Evolutionary conservation across 2,888 invertebrate species (phyloP).

Genomic region (Pseudococcus longispinus): DNA sequence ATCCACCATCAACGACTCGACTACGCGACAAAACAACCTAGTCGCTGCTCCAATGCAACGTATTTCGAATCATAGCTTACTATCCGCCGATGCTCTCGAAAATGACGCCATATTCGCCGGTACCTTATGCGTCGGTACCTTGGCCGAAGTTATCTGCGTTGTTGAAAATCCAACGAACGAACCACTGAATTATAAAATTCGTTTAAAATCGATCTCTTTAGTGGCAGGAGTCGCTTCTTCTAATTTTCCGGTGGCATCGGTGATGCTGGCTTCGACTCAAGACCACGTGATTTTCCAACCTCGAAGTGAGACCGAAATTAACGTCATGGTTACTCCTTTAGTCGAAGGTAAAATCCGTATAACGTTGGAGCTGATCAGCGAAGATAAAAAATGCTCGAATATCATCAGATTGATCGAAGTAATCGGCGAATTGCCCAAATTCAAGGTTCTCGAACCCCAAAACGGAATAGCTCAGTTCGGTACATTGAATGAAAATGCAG

Average conservation of each 20-base stretch:
- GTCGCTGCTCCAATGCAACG: background rate
- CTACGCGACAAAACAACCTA: background rate
- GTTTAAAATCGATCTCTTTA: background rate
- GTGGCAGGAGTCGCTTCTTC: background rate
- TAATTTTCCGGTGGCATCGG: conserved; percentile 2
- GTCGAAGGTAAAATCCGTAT: conserved; percentile 41
- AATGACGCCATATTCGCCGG: conserved; percentile 14
- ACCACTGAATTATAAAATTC: conserved; percentile 28
- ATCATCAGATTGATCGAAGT: conserved; percentile 23
- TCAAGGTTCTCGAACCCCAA: conserved; percentile 14
- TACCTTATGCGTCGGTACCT: conserved; percentile 47
- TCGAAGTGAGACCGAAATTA: conserved; percentile 30
- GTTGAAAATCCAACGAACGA: conserved; percentile 42
- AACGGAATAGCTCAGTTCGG: conserved; percentile 54
- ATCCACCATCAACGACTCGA: background rate
- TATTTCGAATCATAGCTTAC: conserved; percentile 21
- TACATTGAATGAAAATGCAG: conserved; percentile 45
- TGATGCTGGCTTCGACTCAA: conserved; percentile 47
- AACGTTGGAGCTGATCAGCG: conserved; percentile 30
- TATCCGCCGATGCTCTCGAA: background rate
- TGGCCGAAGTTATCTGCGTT: conserved; percentile 42
- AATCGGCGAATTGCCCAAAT: conserved; percentile 39
- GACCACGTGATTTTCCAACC: conserved; percentile 10
- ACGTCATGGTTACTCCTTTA: conserved; percentile 44
- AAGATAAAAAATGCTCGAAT: conserved; percentile 46